Evolutionary conservation across 2,113 vertebrate species (phyloP).

Genomic region (Malurus cyaneus): DNA sequence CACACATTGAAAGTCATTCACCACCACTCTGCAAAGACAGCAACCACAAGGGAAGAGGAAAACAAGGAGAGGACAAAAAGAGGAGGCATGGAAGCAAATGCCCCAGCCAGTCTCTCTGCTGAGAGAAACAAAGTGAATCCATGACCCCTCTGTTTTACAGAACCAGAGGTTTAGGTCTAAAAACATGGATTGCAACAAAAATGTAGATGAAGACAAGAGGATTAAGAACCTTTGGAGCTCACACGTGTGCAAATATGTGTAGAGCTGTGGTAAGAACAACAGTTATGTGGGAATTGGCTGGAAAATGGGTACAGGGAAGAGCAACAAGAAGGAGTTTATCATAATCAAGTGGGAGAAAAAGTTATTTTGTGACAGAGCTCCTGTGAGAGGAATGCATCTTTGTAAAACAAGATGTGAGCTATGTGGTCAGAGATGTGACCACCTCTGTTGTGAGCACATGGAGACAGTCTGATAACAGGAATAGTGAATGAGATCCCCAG

Average conservation of each 20-base stretch:
- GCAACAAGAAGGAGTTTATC: not conserved
- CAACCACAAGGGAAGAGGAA: not conserved
- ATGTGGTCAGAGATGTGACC: not conserved
- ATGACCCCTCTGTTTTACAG: not conserved
- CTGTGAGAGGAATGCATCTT: not conserved
- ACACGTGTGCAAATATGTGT: accelerated
- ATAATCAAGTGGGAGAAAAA: not conserved
- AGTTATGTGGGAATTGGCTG: not conserved
- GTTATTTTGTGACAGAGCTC: not conserved
- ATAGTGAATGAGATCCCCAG: not conserved
- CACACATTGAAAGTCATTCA: not conserved
- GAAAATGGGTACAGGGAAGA: not conserved
- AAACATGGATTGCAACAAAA: not conserved
- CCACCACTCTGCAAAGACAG: not conserved
- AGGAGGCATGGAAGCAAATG: not conserved
- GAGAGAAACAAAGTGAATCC: not conserved
- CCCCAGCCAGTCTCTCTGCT: not conserved
- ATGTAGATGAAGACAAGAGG: not conserved
- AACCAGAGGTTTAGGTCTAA: not conserved
- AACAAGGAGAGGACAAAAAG: not conserved
- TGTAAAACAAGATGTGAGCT: not conserved
- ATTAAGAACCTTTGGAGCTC: not conserved
- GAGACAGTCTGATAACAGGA: not conserved
- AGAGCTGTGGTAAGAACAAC: not conserved
- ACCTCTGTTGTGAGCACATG: not conserved